phyloP scores from a whole-genome alignment of 1,140 invertebrate genomes.

The Chelonus insularis region DNA sequence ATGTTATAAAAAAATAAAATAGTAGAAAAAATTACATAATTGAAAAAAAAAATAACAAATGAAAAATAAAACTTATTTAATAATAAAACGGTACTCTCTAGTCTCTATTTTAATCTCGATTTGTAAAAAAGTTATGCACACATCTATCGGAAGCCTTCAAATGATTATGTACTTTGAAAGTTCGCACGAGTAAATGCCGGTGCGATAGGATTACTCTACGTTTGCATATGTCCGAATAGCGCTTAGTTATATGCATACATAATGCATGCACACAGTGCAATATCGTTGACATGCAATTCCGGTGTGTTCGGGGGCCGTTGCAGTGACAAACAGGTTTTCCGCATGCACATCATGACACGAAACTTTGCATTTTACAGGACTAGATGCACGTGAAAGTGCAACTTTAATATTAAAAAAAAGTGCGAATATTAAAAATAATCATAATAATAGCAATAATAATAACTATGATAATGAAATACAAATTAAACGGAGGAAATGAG shows the following conservation, averaged over 20 bases:
- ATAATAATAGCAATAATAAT: neutral
- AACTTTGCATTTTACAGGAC: neutral
- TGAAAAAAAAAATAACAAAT: too few species aligned
- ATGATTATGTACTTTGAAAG: constrained; percentile 4
- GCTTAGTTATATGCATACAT: constrained; percentile 6
- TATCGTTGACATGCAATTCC: constrained; percentile 40
- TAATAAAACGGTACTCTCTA: too few species aligned
- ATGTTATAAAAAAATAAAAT: too few species aligned
- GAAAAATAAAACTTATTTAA: too few species aligned
- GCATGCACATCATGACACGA: constrained; percentile 32
- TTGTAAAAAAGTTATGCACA: too few species aligned
- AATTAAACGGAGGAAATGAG: too few species aligned
- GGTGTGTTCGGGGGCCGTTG: constrained; percentile 13
- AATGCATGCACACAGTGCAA: constrained; percentile 20
- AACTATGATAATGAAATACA: too few species aligned
- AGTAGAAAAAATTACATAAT: too few species aligned
- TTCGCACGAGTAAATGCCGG: constrained; percentile 11
- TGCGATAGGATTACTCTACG: neutral
- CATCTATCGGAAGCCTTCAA: neutral
- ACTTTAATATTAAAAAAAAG: neutral
- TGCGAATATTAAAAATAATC: neutral
- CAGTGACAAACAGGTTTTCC: constrained; percentile 42
- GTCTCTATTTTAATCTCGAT: too few species aligned
- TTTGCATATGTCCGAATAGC: constrained; percentile 6
- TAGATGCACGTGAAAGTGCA: neutral